Evolutionary conservation across 2,113 vertebrate genomes (phyloP).

Genomic region (Daphoenositta chrysoptera): DNA sequence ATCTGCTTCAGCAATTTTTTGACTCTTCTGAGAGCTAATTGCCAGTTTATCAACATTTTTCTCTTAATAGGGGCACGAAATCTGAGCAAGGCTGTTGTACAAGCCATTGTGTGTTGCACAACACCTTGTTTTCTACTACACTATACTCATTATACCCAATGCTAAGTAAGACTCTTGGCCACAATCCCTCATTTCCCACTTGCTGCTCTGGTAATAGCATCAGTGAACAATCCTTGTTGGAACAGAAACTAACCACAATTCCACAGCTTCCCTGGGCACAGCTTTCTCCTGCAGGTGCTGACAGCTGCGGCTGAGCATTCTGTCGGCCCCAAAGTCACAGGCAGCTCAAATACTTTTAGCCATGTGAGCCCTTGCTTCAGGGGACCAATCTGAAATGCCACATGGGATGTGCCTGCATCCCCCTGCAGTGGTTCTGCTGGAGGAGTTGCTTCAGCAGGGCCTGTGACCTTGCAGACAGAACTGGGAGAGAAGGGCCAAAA

Average conservation of each 20-base stretch:
- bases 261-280: not conserved
- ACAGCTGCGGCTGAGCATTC: not conserved
- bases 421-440: not conserved
- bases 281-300: not conserved
- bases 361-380: not conserved
- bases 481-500: not conserved
- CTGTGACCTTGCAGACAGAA: accelerated
- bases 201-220: accelerated
- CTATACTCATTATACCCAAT: not conserved
- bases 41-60: not conserved
- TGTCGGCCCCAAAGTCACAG: not conserved
- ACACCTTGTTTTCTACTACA: not conserved
- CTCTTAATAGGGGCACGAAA: not conserved
- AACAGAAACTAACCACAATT: not conserved
- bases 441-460: not conserved
- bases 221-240: not conserved
- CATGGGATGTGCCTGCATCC: not conserved
- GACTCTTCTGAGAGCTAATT: not conserved
- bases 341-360: not conserved
- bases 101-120: not conserved
- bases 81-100: not conserved
- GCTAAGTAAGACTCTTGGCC: not conserved
- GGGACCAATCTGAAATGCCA: not conserved
- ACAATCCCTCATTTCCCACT: not conserved
- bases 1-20: not conserved